These are phyloP conservation scores for Ceratoteleas bidentatus DNA, from an alignment of 1,140 invertebrate genomes.

Conservation along the genomic window DNA sequence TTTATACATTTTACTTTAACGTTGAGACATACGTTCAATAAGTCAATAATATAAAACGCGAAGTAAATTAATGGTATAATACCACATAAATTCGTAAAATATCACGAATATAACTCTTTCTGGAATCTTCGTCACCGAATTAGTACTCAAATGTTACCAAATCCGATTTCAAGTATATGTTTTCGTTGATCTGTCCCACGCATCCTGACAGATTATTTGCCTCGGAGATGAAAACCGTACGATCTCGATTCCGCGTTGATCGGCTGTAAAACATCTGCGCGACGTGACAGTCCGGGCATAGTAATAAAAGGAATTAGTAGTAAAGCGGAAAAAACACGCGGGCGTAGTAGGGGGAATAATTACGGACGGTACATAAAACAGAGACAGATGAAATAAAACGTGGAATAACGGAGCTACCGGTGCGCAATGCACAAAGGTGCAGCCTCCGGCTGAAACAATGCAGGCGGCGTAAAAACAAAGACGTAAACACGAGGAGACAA, in stretches of 20 bases:
- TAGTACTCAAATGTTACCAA: too few species aligned
- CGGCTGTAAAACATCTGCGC: neutral
- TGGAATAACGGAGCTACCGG: constrained; percentile 61
- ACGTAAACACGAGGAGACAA: constrained; percentile 79
- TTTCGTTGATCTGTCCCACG: too few species aligned
- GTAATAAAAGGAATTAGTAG: constrained; percentile 67
- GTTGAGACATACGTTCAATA: too few species aligned
- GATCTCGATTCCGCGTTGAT: neutral
- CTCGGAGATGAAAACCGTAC: too few species aligned
- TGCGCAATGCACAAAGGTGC: constrained; percentile 67
- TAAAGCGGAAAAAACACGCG: constrained; percentile 32
- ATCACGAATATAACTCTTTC: too few species aligned
- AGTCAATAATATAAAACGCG: too few species aligned
- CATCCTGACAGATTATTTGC: too few species aligned
- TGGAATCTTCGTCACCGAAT: too few species aligned
- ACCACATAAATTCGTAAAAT: too few species aligned
- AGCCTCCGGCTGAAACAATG: constrained; percentile 75
- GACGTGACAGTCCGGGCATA: constrained; percentile 4
- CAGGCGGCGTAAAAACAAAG: constrained; percentile 78
- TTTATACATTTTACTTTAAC: too few species aligned
- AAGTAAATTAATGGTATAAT: too few species aligned
- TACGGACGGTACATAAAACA: constrained; percentile 53
- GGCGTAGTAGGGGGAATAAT: constrained; percentile 63
- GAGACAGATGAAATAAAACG: constrained; percentile 59
- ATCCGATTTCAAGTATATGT: too few species aligned